These are phyloP conservation scores for Diarsia mendica DNA, from an alignment of 2,888 invertebrate species.

Conservation along the genomic window DNA sequence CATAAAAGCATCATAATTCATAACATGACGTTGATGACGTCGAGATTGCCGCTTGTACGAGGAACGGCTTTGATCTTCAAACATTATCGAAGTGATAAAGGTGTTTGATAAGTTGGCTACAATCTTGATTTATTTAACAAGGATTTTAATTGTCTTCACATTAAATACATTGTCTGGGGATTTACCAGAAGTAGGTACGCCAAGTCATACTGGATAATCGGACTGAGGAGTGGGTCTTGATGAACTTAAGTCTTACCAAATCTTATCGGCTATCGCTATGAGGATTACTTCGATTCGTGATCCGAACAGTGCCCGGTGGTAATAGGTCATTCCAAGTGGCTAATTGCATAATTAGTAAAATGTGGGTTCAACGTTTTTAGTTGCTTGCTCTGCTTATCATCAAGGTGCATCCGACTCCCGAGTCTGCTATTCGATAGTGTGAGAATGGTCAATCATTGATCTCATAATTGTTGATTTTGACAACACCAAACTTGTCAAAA, in stretches of 20 bases:
- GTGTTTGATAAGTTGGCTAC: conserved; percentile 5
- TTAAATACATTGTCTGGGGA: no score
- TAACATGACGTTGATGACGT: conserved; percentile 36
- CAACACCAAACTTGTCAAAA: no score
- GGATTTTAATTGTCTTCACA: no score
- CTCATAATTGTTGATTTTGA: no score
- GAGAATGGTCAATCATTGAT: no score
- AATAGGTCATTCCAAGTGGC: neutral
- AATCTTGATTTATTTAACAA: conserved; percentile 43
- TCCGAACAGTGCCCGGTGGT: neutral
- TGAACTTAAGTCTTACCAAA: neutral
- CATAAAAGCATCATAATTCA: conserved; percentile 55
- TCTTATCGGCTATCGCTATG: neutral
- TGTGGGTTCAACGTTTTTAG: neutral
- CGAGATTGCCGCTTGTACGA: conserved; percentile 70
- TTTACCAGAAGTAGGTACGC: conserved; percentile 35
- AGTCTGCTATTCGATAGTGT: no score
- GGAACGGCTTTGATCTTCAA: conserved; percentile 77
- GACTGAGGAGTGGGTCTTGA: neutral
- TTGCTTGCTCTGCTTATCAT: neutral
- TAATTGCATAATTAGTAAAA: neutral
- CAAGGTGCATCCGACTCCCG: no score
- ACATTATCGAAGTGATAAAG: conserved; percentile 54
- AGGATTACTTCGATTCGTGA: neutral
- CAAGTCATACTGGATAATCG: neutral